Evolutionary conservation across 2,797 vertebrate species (phyloP).

Genomic region (Apogon talboti): DNA sequence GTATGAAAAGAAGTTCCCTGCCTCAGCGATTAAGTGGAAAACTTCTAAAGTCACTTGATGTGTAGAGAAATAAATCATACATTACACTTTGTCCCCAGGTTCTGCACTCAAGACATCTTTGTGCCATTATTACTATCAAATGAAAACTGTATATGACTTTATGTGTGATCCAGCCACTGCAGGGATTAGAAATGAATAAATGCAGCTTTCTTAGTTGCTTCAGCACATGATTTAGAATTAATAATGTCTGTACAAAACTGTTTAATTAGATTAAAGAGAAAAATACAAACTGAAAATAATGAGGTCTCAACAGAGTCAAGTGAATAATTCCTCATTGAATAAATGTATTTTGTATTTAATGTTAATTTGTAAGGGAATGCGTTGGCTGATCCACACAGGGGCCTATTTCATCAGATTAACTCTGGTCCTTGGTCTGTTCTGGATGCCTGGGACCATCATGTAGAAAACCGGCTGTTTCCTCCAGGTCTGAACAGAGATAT

Average conservation of each 20-base stretch:
- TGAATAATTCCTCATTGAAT: constrained; percentile 40
- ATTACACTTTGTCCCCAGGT: constrained; percentile 13
- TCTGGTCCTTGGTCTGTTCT: too few species aligned
- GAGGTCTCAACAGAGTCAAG: constrained; percentile 12
- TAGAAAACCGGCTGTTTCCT: too few species aligned
- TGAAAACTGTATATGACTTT: constrained; percentile 1
- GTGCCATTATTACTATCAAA: constrained; percentile 8
- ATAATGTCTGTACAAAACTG: not conserved
- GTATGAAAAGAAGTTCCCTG: constrained; percentile 36
- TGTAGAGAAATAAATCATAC: constrained; percentile 35
- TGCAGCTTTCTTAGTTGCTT: not conserved
- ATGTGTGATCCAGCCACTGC: constrained; percentile 5
- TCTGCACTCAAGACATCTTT: not conserved
- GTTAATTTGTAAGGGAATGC: constrained; percentile 11
- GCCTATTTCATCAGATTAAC: too few species aligned
- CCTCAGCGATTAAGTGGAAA: constrained; percentile 42
- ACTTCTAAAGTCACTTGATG: constrained; percentile 51
- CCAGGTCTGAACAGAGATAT: too few species aligned
- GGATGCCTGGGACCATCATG: too few species aligned
- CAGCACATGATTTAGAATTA: not conserved
- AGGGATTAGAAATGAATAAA: constrained; percentile 2
- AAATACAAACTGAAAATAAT: not conserved
- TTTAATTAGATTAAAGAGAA: constrained; percentile 8
- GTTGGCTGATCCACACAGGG: not conserved
- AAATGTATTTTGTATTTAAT: constrained; percentile 32